These are phyloP conservation scores for Nothoprocta pentlandii DNA, from an alignment of 2,113 vertebrate genomes.

Conservation along the genomic window DNA sequence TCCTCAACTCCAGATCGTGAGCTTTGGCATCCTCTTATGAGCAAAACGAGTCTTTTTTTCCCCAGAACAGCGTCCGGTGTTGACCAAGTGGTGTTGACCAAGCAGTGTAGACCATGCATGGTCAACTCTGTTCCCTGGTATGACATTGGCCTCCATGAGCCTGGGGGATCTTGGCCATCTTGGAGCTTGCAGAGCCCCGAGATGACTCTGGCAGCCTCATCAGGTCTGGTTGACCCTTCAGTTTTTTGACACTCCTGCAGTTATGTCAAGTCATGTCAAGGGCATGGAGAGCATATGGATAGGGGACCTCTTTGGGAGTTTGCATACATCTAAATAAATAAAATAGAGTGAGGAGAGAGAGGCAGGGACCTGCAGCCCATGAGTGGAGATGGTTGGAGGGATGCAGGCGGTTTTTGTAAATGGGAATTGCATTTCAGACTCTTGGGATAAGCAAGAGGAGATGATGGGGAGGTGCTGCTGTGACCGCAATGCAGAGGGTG, in stretches of 20 bases:
- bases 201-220: background rate
- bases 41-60: too few relatives aligned
- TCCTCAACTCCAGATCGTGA: background rate
- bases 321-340: constrained; percentile 72
- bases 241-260: background rate
- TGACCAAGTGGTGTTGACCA: too few relatives aligned
- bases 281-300: constrained; percentile 4
- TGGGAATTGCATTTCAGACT: constrained; percentile 65
- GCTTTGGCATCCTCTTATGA: background rate
- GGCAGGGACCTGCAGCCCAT: constrained; percentile 48
- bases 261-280: constrained; percentile 30
- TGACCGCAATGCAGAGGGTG: too few relatives aligned
- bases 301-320: constrained; percentile 36
- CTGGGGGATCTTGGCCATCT: background rate
- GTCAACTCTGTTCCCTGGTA: background rate
- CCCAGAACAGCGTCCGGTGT: background rate
- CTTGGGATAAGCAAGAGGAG: constrained; percentile 32
- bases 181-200: accelerated
- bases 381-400: constrained; percentile 60
- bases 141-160: accelerated
- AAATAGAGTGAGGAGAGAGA: background rate
- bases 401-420: constrained; percentile 67
- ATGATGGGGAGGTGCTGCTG: background rate
- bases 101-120: background rate
- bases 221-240: accelerated